Conservation (phyloP, 2,888 invertebrate genomes). For the Lithophane semibrunnea region DNA sequence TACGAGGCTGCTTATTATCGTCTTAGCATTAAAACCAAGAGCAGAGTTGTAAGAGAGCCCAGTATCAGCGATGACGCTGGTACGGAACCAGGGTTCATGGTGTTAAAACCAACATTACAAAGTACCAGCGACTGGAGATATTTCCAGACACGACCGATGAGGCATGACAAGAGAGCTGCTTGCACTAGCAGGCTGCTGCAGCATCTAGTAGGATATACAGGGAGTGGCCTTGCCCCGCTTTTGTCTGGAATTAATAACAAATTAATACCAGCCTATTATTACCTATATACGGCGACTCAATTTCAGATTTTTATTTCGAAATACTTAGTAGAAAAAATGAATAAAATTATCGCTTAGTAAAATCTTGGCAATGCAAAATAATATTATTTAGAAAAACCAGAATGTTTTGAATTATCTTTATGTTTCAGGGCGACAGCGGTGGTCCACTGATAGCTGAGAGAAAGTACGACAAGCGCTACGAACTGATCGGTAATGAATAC, state of each 20-base stretch:
- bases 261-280: no score
- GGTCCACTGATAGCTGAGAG: constrained; percentile 94
- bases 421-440: constrained; percentile 94
- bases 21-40: neutral
- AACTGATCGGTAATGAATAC: constrained; percentile 92
- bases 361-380: neutral
- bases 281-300: neutral
- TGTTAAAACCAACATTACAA: no score
- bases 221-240: neutral
- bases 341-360: neutral
- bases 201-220: neutral
- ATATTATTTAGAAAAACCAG: neutral
- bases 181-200: neutral
- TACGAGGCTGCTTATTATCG: neutral
- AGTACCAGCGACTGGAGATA: neutral
- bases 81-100: no score
- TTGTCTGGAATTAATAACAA: neutral
- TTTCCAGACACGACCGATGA: neutral
- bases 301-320: neutral
- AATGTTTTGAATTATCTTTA: constrained; percentile 48
- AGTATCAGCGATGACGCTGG: no score
- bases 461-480: constrained; percentile 93
- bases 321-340: neutral
- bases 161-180: neutral
- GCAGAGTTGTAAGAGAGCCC: neutral